These are phyloP conservation scores for Nebria brevicollis DNA, from an alignment of 2,888 invertebrate species.

Conservation along the genomic window DNA sequence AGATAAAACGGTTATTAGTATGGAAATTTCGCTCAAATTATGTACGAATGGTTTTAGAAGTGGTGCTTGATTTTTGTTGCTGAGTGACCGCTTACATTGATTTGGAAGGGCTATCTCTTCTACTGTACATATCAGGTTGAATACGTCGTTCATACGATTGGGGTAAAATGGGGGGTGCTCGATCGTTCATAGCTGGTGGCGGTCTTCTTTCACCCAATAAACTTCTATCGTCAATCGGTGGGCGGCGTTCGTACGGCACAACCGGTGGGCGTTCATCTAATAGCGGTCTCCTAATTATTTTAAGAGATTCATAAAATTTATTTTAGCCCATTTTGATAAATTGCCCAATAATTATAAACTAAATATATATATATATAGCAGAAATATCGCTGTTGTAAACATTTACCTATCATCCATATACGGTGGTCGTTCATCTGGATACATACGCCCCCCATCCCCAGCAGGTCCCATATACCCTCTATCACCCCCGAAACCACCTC, in stretches of 20 bases:
- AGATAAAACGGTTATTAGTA: neutral
- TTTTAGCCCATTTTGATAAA: no score
- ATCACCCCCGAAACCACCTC: slow-evolving; percentile 48
- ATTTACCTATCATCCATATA: slow-evolving; percentile 48
- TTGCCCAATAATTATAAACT: no score
- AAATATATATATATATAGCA: no score
- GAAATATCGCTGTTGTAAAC: neutral
- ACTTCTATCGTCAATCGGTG: slow-evolving; percentile 28
- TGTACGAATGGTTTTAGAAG: no score
- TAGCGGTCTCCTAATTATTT: slow-evolving; percentile 50
- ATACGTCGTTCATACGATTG: slow-evolving; percentile 48
- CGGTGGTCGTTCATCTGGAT: slow-evolving; percentile 53
- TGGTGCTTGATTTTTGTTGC: no score
- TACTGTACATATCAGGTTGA: slow-evolving; percentile 57
- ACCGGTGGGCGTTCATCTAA: slow-evolving; percentile 35
- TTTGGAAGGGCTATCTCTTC: slow-evolving; percentile 56
- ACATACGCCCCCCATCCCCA: slow-evolving; percentile 36
- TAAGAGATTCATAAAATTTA: no score
- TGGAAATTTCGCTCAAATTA: neutral
- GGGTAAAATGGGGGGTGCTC: slow-evolving; percentile 55
- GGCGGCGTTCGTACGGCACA: slow-evolving; percentile 9
- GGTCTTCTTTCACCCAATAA: slow-evolving; percentile 20
- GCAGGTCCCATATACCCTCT: slow-evolving; percentile 33
- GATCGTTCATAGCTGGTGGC: slow-evolving; percentile 49
- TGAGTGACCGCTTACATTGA: slow-evolving; percentile 51